A percentile compares a stretch with the other conserved stretches of the same genome.
Conservation (phyloP, 2,888 invertebrate species). For the Chaitophorus viminalis region DNA sequence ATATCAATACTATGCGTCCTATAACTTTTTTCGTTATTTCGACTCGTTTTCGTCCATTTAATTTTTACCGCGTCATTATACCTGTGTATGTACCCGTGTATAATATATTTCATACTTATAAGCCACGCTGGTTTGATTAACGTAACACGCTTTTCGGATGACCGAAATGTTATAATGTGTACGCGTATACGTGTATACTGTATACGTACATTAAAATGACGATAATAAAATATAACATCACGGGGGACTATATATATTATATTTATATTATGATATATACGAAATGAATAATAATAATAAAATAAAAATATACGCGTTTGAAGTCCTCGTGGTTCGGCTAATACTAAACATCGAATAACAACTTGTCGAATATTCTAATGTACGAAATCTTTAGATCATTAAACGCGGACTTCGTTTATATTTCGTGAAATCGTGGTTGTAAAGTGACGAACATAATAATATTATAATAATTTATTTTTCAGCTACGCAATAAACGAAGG, state of each 20-base stretch:
- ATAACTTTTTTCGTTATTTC: not conserved
- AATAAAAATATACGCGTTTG: not conserved
- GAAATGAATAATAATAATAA: not conserved
- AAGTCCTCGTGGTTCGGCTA: not conserved
- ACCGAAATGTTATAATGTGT: constrained; percentile 6
- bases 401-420: no score
- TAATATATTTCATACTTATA: not conserved
- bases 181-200: not conserved
- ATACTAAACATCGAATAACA: not conserved
- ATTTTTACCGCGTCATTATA: not conserved
- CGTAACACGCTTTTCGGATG: not conserved
- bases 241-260: not conserved
- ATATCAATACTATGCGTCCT: no score
- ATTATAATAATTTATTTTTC: no score
- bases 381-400: not conserved
- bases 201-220: constrained; percentile 22
- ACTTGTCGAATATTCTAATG: not conserved
- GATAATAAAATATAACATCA: constrained; percentile 43
- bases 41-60: constrained; percentile 1
- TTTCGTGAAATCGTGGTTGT: no score
- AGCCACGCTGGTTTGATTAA: constrained; percentile 34
- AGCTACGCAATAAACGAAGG: no score
- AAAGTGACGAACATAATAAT: no score
- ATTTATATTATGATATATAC: not conserved
- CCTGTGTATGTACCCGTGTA: not conserved